Conservation (phyloP, 2,797 vertebrate species). For the Tokudaia tokunoshimensis region DNA sequence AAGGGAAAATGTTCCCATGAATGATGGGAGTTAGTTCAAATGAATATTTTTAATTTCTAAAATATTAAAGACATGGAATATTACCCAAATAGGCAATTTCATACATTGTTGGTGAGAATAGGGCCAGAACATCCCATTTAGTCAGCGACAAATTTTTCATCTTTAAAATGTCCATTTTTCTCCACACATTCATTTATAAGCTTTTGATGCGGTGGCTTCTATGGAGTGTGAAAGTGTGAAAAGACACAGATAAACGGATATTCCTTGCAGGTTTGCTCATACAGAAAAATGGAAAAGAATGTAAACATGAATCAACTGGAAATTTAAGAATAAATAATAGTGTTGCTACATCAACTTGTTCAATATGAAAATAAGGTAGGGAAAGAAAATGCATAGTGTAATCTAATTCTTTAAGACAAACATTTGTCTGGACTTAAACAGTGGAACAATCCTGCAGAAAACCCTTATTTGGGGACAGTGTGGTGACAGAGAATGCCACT, state of each 20-base stretch:
- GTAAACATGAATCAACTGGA: slow-evolving; percentile 20
- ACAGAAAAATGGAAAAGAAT: slow-evolving; percentile 14
- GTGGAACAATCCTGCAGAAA: neutral
- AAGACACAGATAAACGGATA: neutral
- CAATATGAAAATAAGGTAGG: neutral
- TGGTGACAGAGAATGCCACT: neutral
- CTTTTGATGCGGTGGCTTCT: neutral
- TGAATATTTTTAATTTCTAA: slow-evolving; percentile 29
- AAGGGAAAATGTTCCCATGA: slow-evolving; percentile 15
- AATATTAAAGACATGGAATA: slow-evolving; percentile 28
- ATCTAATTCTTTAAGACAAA: neutral
- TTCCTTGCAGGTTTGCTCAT: neutral
- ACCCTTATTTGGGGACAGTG: neutral
- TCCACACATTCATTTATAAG: slow-evolving; percentile 25
- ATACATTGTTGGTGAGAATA: neutral
- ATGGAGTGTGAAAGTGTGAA: neutral
- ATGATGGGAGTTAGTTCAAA: slow-evolving; percentile 13
- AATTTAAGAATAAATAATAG: slow-evolving; percentile 3
- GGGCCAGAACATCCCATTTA: neutral
- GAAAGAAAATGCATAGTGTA: neutral
- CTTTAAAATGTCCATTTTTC: neutral
- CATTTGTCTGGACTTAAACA: neutral
- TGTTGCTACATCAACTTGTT: neutral
- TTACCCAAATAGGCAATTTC: slow-evolving; percentile 30
- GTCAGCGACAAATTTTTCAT: neutral